Percentiles rank a stretch among this genome's conserved stretches.
Evolutionary conservation across 2,113 vertebrate species (phyloP).

Genomic region (Psettodes erumei): DNA sequence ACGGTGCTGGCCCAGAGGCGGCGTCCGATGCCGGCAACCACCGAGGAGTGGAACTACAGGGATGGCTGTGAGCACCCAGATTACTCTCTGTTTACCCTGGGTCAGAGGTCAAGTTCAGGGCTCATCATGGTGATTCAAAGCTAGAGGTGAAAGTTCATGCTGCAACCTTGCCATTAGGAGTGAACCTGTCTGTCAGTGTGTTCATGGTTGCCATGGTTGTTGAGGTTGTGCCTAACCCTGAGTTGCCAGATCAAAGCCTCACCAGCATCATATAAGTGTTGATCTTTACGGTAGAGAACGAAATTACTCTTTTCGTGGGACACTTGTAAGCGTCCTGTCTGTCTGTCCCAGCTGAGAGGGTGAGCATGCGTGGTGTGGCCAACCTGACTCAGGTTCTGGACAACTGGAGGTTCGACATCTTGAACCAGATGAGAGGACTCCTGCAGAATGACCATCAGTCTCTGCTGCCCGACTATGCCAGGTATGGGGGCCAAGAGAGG

Average conservation of each 20-base stretch:
- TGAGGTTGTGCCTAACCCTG: no score
- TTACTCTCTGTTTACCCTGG: conserved; percentile 55
- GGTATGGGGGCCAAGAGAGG: conserved; percentile 53
- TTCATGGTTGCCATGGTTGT: no score
- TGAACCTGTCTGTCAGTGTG: background rate
- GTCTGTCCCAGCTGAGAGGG: conserved; percentile 76
- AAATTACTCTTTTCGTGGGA: no score
- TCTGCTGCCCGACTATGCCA: conserved; percentile 83
- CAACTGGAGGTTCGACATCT: conserved; percentile 86
- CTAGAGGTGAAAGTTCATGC: conserved; percentile 40
- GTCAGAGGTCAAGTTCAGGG: conserved; percentile 49
- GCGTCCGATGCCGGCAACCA: conserved; percentile 35
- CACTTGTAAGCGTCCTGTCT: background rate
- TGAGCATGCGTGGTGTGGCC: conserved; percentile 81
- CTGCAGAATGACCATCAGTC: conserved; percentile 84
- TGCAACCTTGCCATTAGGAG: background rate
- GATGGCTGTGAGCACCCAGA: conserved; percentile 80
- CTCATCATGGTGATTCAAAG: conserved; percentile 33
- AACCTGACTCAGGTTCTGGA: conserved; percentile 85
- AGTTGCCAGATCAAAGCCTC: no score
- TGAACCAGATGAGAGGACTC: conserved; percentile 78
- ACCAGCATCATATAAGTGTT: background rate
- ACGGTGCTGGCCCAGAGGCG: conserved; percentile 73
- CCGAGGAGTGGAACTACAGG: conserved; percentile 82
- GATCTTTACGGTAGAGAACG: background rate